These are phyloP conservation scores for Anas georgica DNA, from an alignment of 2,797 vertebrate genomes.

Conservation along the genomic window DNA sequence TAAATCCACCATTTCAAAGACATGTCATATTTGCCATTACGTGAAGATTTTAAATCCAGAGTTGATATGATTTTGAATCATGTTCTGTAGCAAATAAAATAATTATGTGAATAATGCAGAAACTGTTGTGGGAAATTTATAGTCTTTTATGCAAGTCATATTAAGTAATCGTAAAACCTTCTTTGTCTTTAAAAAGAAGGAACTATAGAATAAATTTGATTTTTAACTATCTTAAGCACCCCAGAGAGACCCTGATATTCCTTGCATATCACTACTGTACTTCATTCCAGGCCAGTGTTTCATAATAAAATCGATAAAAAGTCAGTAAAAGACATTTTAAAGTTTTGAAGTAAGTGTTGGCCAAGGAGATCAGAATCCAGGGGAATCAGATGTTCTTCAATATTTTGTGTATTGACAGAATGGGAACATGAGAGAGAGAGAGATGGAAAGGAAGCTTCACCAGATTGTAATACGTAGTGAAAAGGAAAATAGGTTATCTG, in stretches of 20 bases:
- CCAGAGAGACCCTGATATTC: not conserved
- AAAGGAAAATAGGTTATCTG: not conserved
- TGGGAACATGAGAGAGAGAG: not conserved
- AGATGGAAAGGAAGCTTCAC: not conserved
- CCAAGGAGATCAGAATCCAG: not conserved
- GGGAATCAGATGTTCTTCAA: not conserved
- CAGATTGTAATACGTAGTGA: not conserved
- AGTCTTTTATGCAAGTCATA: not conserved
- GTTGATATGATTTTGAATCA: not conserved
- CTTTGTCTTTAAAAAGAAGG: not conserved
- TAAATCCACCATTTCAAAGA: not conserved
- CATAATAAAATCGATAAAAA: not conserved
- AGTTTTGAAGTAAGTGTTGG: not conserved
- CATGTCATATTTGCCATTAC: not conserved
- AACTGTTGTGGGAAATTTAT: not conserved
- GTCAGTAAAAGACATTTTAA: not conserved
- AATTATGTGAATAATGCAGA: not conserved
- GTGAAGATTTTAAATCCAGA: not conserved
- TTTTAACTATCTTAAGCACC: not conserved
- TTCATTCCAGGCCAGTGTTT: not conserved
- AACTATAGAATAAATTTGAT: constrained; percentile 22
- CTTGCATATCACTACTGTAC: not conserved
- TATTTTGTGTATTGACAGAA: not conserved
- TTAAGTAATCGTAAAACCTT: not conserved
- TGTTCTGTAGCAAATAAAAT: not conserved